Evolutionary conservation across 2,113 vertebrate species (phyloP).

Genomic region (Morone chrysops): DNA sequence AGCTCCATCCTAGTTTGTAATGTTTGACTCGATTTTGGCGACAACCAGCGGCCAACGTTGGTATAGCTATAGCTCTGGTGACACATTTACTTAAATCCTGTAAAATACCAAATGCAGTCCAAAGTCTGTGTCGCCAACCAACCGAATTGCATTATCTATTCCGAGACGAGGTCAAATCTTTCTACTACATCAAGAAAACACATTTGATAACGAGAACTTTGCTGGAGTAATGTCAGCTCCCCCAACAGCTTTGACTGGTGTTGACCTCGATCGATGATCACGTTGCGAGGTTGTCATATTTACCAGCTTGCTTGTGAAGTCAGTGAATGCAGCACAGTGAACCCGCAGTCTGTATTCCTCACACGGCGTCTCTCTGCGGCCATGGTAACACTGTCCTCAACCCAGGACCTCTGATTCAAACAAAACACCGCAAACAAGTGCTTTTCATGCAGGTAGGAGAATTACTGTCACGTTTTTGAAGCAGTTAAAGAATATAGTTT

Average conservation of each 20-base stretch:
- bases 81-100: background rate
- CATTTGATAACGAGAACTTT: background rate
- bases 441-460: conserved; percentile 66
- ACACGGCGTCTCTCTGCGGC: conserved; percentile 81
- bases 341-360: conserved; percentile 50
- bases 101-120: conserved; percentile 18
- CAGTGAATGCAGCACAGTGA: conserved; percentile 50
- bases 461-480: background rate
- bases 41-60: conserved; percentile 24
- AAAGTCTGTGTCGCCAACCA: background rate
- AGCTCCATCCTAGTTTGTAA: background rate
- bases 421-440: conserved; percentile 13
- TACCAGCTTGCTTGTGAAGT: background rate
- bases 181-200: background rate
- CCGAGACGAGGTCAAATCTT: background rate
- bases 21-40: conserved; percentile 26
- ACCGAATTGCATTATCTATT: too few species aligned
- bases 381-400: conserved; percentile 81
- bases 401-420: conserved; percentile 36
- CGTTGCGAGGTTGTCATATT: background rate
- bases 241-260: background rate
- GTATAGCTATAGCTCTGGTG: background rate
- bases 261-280: accelerated
- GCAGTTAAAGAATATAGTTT: background rate
- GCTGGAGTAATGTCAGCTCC: background rate